phyloP scores from a whole-genome alignment of 2,797 vertebrate genomes.

The Schizopygopsis malacanthus region DNA sequence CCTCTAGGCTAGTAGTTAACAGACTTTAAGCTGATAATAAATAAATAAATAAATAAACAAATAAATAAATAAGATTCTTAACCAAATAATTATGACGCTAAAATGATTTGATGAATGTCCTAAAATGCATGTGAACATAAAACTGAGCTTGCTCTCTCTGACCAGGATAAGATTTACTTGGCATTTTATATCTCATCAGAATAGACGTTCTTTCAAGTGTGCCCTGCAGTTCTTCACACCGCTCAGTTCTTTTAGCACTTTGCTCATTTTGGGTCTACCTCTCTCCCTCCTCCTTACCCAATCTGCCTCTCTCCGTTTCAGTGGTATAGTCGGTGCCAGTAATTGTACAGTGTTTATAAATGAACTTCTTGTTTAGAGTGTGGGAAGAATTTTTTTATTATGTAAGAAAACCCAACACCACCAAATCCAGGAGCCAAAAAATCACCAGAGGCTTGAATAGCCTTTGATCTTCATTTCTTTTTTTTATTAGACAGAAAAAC shows the following conservation, averaged over 20 bases:
- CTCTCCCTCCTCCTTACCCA: conserved; percentile 31
- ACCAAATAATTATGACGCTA: neutral
- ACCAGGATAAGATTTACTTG: conserved; percentile 21
- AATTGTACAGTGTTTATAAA: conserved; percentile 67
- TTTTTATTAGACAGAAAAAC: conserved; percentile 41
- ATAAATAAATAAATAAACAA: neutral
- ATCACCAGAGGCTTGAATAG: conserved; percentile 64
- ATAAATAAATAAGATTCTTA: neutral
- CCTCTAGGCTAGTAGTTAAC: neutral
- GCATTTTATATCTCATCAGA: conserved; percentile 55
- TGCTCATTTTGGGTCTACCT: conserved; percentile 41
- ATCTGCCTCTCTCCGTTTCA: conserved; percentile 61
- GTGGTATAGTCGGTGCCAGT: conserved; percentile 55
- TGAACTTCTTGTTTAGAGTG: conserved; percentile 67
- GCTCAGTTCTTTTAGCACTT: conserved; percentile 56
- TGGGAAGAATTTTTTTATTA: conserved; percentile 64
- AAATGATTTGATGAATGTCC: neutral
- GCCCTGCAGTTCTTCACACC: conserved; percentile 59
- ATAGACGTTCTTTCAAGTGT: conserved; percentile 63
- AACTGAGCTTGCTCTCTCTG: neutral
- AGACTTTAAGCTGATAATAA: neutral
- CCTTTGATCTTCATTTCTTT: conserved; percentile 64
- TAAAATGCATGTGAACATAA: conserved; percentile 22
- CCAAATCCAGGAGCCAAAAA: conserved; percentile 48
- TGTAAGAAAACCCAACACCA: conserved; percentile 46